Evolutionary conservation across 2,888 invertebrate species (phyloP).

Genomic region (Chelonus formosanus): DNA sequence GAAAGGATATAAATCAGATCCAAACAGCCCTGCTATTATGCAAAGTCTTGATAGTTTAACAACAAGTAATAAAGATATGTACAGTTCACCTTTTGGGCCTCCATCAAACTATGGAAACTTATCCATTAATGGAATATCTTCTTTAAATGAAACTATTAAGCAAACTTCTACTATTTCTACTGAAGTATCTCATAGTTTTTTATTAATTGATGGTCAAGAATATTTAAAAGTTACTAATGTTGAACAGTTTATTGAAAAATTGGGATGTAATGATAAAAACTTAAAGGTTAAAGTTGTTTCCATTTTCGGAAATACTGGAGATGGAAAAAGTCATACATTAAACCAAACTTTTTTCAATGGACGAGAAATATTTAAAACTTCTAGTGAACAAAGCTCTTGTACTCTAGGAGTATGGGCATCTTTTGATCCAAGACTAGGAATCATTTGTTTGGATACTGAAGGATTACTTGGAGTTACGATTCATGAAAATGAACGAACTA

Average conservation of each 20-base stretch:
- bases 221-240: slow-evolving; percentile 69
- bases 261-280: slow-evolving; percentile 66
- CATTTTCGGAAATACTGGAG: slow-evolving; percentile 85
- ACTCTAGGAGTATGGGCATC: slow-evolving; percentile 84
- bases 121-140: slow-evolving; percentile 42
- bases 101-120: slow-evolving; percentile 35
- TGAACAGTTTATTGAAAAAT: slow-evolving; percentile 67
- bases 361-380: slow-evolving; percentile 72
- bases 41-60: slow-evolving; percentile 54
- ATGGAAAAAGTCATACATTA: slow-evolving; percentile 82
- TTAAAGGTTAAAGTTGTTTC: slow-evolving; percentile 80
- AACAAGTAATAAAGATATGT: slow-evolving; percentile 38
- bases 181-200: slow-evolving; percentile 64
- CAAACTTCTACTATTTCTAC: slow-evolving; percentile 37
- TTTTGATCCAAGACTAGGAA: slow-evolving; percentile 72
- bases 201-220: slow-evolving; percentile 73
- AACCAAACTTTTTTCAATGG: slow-evolving; percentile 75
- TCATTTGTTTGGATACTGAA: slow-evolving; percentile 82
- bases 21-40: slow-evolving; percentile 59
- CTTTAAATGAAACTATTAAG: slow-evolving; percentile 27
- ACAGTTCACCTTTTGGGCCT: slow-evolving; percentile 30
- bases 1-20: slow-evolving; percentile 37
- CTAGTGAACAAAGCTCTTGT: slow-evolving; percentile 74
- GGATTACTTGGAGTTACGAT: slow-evolving; percentile 71
- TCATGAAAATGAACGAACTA: slow-evolving; percentile 72